phyloP scores from a whole-genome alignment of 92 coral and sea anemone species.

The Virgularia gustaviana region DNA sequence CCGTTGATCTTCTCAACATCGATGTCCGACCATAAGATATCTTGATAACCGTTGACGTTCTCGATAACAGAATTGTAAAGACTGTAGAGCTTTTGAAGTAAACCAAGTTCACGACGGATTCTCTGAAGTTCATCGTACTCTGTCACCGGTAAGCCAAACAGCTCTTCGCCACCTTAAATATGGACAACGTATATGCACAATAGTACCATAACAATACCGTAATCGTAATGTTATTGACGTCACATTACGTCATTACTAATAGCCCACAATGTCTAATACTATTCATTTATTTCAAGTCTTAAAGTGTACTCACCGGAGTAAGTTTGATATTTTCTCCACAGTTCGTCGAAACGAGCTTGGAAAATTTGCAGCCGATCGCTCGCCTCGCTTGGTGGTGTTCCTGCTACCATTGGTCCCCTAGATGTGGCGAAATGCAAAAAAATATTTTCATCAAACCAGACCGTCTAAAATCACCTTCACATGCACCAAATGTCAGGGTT shows the following conservation, averaged over 20 bases:
- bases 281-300: too few species aligned
- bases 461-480: not conserved
- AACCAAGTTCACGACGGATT: constrained; percentile 83
- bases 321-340: constrained; percentile 97
- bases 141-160: constrained; percentile 84
- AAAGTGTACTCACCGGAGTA: constrained; percentile 74
- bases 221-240: too few species aligned
- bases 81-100: constrained; percentile 89
- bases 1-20: constrained; percentile 91
- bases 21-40: constrained; percentile 93
- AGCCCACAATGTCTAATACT: too few species aligned
- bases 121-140: constrained; percentile 88
- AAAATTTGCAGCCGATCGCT: constrained; percentile 94
- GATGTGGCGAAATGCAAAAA: not conserved
- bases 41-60: constrained; percentile 94
- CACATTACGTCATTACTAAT: too few species aligned
- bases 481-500: not conserved
- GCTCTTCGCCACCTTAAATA: constrained; percentile 81
- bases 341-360: constrained; percentile 97
- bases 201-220: not conserved
- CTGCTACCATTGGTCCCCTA: constrained; percentile 98
- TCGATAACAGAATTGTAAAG: constrained; percentile 96
- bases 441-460: too few species aligned
- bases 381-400: constrained; percentile 92
- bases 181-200: not conserved